phyloP scores from a whole-genome alignment of 2,113 vertebrate genomes.

The Engraulis encrasicolus region DNA sequence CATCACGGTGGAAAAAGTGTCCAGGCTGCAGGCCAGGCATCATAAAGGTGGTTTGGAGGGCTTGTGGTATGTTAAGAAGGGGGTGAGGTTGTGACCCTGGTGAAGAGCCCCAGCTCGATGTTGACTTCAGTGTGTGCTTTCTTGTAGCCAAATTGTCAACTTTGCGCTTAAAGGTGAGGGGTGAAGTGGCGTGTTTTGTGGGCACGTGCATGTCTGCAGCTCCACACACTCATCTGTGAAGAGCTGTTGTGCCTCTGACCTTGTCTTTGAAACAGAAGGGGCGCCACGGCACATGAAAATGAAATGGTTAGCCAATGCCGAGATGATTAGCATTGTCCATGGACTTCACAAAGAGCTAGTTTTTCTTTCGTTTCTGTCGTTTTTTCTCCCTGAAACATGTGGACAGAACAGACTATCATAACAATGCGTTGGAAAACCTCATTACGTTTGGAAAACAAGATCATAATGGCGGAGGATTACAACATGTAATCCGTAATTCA shows the following conservation, averaged over 20 bases:
- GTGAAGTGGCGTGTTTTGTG: slow-evolving; percentile 30
- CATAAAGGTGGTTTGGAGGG: neutral
- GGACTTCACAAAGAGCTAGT: neutral
- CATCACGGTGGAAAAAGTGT: neutral
- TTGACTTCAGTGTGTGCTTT: slow-evolving; percentile 26
- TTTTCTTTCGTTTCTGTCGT: too few species aligned
- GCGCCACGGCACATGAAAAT: slow-evolving; percentile 39
- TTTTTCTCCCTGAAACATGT: neutral
- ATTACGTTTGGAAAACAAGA: neutral
- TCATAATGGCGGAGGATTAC: neutral
- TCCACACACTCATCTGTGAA: slow-evolving; percentile 36
- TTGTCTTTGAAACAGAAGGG: slow-evolving; percentile 44
- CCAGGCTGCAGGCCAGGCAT: neutral
- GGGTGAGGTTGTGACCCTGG: slow-evolving; percentile 41
- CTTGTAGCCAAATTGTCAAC: slow-evolving; percentile 31
- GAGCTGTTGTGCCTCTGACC: slow-evolving; percentile 55
- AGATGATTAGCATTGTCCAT: neutral
- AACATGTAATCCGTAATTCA: neutral
- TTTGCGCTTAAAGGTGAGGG: neutral
- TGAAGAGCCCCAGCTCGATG: slow-evolving; percentile 32
- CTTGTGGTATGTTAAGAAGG: neutral
- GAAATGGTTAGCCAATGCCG: slow-evolving; percentile 34
- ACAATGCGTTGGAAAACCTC: neutral
- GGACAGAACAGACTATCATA: neutral
- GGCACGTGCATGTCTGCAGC: neutral